A percentile compares a stretch with the other conserved stretches of the same genome.
phyloP scores from a whole-genome alignment of 2,888 invertebrate genomes.

The Rhagonycha fulva region DNA sequence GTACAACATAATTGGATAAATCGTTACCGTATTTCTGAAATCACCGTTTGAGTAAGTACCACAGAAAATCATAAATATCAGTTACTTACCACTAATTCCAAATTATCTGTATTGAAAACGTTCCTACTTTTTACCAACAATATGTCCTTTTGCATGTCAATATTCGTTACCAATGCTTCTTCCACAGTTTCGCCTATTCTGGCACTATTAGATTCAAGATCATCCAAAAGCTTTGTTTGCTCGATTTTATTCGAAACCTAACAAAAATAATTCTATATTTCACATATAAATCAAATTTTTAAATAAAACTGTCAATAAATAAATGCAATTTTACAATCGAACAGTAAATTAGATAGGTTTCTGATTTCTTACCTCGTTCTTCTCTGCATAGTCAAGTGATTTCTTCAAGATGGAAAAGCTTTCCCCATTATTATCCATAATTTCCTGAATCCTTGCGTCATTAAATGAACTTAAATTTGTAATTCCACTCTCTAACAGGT shows the following conservation, averaged over 20 bases:
- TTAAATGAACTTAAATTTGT: neutral
- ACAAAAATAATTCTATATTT: neutral
- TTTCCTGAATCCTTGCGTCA: neutral
- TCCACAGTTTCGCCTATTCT: neutral
- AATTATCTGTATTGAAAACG: neutral
- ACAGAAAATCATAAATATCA: neutral
- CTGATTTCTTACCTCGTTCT: neutral
- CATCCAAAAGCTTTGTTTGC: neutral
- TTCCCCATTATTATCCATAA: neutral
- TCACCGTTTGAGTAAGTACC: too few relatives aligned
- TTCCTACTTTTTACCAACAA: neutral
- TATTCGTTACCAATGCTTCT: neutral
- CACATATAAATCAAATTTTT: too few relatives aligned
- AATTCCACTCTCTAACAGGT: neutral
- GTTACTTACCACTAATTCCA: neutral
- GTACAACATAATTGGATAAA: neutral
- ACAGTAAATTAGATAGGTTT: too few relatives aligned
- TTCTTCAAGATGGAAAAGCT: neutral
- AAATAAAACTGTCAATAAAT: too few relatives aligned
- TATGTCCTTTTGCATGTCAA: neutral
- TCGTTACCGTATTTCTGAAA: neutral
- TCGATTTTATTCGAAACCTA: neutral
- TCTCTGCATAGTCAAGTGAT: neutral
- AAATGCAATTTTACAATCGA: too few relatives aligned
- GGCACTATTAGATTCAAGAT: neutral